Conservation (phyloP, 2,888 invertebrate species). For the Watsonalla binaria region DNA sequence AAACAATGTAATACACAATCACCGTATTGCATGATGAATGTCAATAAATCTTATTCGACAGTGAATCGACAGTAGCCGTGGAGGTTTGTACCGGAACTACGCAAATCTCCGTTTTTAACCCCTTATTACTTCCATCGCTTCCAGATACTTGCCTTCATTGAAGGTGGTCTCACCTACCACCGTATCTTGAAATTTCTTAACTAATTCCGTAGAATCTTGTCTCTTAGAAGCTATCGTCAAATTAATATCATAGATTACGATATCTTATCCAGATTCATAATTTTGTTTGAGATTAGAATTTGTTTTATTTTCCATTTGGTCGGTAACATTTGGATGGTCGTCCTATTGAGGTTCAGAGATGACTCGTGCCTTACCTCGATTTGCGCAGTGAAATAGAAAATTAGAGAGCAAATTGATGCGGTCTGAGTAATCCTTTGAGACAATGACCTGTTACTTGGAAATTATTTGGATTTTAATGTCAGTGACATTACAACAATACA, state of each 20-base stretch:
- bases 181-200: neutral
- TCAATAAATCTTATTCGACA: conserved; percentile 29
- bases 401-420: conserved; percentile 54
- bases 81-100: conserved; percentile 53
- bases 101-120: conserved; percentile 45
- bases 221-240: neutral
- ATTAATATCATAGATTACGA: neutral
- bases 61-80: conserved; percentile 15
- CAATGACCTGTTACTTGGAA: conserved; percentile 44
- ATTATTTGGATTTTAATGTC: conserved; percentile 45
- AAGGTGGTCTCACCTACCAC: conserved; percentile 41
- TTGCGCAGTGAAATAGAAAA: conserved; percentile 65
- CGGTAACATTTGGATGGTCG: conserved; percentile 24
- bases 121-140: conserved; percentile 41
- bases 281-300: neutral
- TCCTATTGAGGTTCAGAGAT: conserved; percentile 29
- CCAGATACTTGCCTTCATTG: conserved; percentile 30
- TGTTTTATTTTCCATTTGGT: neutral
- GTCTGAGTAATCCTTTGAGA: conserved; percentile 40
- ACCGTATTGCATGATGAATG: conserved; percentile 26
- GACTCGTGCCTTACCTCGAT: conserved; percentile 67
- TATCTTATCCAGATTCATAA: neutral
- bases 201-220: neutral
- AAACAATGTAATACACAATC: neutral
- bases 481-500: conserved; percentile 33